These are phyloP conservation scores for Octomys mimax DNA, from an alignment of 2,797 vertebrate genomes.

Conservation along the genomic window DNA sequence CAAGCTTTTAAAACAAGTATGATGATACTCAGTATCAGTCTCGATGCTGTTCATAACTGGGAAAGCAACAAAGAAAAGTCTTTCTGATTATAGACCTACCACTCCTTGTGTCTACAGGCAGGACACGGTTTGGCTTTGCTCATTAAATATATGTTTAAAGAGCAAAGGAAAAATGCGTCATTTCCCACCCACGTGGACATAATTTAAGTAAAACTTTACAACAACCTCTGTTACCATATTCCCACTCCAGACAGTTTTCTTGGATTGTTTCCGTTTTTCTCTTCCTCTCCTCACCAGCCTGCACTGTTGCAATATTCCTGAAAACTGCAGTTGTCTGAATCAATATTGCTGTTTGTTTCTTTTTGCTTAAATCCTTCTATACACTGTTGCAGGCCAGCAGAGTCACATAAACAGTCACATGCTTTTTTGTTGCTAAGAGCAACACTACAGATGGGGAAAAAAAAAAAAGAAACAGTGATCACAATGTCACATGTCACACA, in stretches of 20 bases:
- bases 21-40: not conserved
- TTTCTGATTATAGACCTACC: not conserved
- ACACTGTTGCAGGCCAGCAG: conserved; percentile 48
- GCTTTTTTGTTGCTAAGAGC: conserved; percentile 84
- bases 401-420: conserved; percentile 79
- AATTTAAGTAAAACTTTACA: conserved; percentile 17
- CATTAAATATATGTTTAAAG: conserved; percentile 50
- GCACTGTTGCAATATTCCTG: not conserved
- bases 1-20: not conserved
- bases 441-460: conserved; percentile 57
- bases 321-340: conserved; percentile 69
- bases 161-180: not conserved
- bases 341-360: conserved; percentile 72
- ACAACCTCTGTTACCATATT: not conserved
- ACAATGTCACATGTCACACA: conserved; percentile 63
- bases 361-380: conserved; percentile 67
- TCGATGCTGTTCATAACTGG: not conserved
- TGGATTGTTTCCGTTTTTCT: not conserved
- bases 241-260: not conserved
- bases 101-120: not conserved
- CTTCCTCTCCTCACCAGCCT: not conserved
- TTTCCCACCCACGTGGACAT: not conserved
- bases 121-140: not conserved
- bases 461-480: conserved; percentile 67
- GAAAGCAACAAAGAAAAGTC: not conserved